These are phyloP conservation scores for Pandemis cinnamomeana DNA, from an alignment of 2,888 invertebrate genomes.

Conservation along the genomic window DNA sequence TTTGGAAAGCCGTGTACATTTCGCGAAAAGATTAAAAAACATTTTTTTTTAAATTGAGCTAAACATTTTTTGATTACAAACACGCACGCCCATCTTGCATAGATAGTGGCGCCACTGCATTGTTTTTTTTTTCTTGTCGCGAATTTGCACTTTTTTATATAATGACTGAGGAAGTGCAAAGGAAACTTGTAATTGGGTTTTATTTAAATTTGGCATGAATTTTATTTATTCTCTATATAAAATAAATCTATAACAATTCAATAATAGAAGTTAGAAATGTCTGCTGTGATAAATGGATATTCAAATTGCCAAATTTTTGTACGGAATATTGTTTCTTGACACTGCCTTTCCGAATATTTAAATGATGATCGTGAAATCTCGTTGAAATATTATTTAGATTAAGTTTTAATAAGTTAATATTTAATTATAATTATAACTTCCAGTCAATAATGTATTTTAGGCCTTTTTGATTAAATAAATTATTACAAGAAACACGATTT, in stretches of 20 bases:
- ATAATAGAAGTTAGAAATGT: conserved; percentile 13
- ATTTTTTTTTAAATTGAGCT: too few species aligned
- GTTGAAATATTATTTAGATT: conserved; percentile 16
- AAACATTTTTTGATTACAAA: not conserved
- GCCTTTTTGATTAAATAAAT: conserved; percentile 52
- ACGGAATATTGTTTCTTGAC: conserved; percentile 34
- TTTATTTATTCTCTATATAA: not conserved
- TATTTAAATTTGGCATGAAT: not conserved
- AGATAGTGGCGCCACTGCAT: not conserved
- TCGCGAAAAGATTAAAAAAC: too few species aligned
- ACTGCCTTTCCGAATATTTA: conserved; percentile 46
- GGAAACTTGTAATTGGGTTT: not conserved
- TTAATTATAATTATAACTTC: conserved; percentile 8
- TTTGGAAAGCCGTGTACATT: not conserved
- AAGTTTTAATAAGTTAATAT: conserved; percentile 15
- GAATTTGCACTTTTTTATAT: not conserved
- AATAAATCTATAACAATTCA: not conserved
- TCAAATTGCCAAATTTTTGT: conserved; percentile 56
- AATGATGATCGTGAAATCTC: conserved; percentile 41
- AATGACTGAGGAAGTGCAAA: not conserved
- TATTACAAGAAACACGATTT: conserved; percentile 35
- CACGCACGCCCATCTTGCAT: not conserved
- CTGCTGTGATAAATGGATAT: conserved; percentile 20
- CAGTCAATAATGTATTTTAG: conserved; percentile 52
- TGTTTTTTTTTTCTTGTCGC: not conserved